Percentiles rank a stretch among this genome's conserved stretches.
phyloP scores from a whole-genome alignment of 2,113 vertebrate species.

The Otis tarda region DNA sequence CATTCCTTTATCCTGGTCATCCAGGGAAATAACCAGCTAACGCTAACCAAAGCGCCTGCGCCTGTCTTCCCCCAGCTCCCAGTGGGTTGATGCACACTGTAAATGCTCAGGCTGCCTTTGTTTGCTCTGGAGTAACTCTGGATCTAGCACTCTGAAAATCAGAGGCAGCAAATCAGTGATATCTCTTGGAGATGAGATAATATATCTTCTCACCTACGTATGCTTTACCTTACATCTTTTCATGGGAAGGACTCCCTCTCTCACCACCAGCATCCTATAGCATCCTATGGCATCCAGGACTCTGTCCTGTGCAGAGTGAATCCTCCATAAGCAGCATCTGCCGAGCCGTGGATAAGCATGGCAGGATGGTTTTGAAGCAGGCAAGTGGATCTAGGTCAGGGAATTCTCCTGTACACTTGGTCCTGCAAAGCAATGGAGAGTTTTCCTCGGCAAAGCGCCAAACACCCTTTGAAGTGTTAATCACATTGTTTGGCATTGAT shows the following conservation, averaged over 20 bases:
- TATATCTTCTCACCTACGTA: fast-evolving
- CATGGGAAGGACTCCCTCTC: background rate
- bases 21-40: background rate
- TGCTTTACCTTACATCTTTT: no score
- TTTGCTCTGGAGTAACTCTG: background rate
- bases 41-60: background rate
- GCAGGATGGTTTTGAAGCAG: background rate
- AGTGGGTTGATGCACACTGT: background rate
- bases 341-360: background rate
- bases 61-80: background rate
- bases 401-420: background rate
- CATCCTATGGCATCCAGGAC: background rate
- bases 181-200: background rate
- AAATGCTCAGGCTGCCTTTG: background rate
- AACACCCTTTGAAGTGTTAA: conserved; percentile 26
- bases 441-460: background rate
- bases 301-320: background rate
- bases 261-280: background rate
- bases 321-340: background rate
- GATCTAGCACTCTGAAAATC: background rate
- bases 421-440: background rate
- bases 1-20: background rate
- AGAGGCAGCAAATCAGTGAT: background rate
- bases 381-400: background rate
- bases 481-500: background rate